phyloP scores from a whole-genome alignment of 2,888 invertebrate species.

The Drosophila longiperda region DNA sequence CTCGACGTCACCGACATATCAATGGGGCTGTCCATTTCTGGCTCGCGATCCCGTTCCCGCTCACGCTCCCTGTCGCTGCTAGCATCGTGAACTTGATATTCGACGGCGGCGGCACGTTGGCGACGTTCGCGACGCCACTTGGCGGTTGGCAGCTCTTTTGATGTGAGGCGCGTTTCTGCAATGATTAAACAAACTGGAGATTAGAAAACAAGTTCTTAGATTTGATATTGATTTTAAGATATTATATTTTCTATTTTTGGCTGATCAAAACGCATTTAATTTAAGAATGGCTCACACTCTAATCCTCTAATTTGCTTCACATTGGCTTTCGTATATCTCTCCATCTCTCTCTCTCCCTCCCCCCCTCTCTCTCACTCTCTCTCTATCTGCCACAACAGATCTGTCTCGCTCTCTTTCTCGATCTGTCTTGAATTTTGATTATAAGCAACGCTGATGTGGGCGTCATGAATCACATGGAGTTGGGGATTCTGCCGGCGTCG shows the following conservation, averaged over 20 bases:
- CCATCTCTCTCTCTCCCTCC: background rate
- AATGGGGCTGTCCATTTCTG: slow-evolving; percentile 82
- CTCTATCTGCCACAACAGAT: background rate
- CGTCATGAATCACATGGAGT: slow-evolving; percentile 69
- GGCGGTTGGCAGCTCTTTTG: slow-evolving; percentile 88
- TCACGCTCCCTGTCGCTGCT: slow-evolving; percentile 33
- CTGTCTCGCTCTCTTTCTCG: slow-evolving; percentile 2
- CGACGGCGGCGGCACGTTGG: slow-evolving; percentile 85
- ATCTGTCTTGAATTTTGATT: slow-evolving; percentile 51
- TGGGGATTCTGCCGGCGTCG: slow-evolving; percentile 36
- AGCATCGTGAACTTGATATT: slow-evolving; percentile 78
- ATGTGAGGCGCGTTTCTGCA: slow-evolving; percentile 84
- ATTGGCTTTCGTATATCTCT: slow-evolving; percentile 18
- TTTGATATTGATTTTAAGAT: slow-evolving; percentile 18
- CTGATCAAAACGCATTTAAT: slow-evolving; percentile 32
- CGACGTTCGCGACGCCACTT: slow-evolving; percentile 91
- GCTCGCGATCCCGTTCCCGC: slow-evolving; percentile 44
- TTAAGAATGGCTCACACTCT: slow-evolving; percentile 15
- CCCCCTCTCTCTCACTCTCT: slow-evolving; percentile 12
- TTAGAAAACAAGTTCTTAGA: slow-evolving; percentile 40
- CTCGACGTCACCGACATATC: slow-evolving; percentile 84
- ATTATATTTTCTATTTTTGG: slow-evolving; percentile 1
- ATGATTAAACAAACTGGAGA: slow-evolving; percentile 51
- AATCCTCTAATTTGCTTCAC: slow-evolving; percentile 38
- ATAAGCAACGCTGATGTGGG: slow-evolving; percentile 58